Evolutionary conservation across 2,113 vertebrate genomes (phyloP).

Genomic region (Datnioides undecimradiatus): DNA sequence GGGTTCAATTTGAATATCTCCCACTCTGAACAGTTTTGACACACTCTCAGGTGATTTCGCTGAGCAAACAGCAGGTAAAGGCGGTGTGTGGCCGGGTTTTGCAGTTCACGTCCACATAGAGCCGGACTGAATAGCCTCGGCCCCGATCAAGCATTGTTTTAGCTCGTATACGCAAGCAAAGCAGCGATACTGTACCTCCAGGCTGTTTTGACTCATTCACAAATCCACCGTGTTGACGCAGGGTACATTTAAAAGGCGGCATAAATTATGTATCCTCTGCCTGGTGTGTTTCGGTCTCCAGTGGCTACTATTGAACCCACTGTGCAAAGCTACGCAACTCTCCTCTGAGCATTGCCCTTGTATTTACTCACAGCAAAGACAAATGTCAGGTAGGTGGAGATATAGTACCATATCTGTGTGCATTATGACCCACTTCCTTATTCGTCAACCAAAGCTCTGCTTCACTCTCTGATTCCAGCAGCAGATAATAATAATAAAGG

Average conservation of each 20-base stretch:
- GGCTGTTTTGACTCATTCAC: conserved; percentile 11
- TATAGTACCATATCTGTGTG: conserved; percentile 6
- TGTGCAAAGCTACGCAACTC: background rate
- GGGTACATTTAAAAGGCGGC: background rate
- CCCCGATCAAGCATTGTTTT: background rate
- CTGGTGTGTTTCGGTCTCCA: background rate
- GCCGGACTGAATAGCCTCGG: background rate
- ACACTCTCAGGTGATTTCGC: background rate
- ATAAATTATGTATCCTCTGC: background rate
- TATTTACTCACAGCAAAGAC: conserved; percentile 49
- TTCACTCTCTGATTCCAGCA: conserved; percentile 1
- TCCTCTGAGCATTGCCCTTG: background rate
- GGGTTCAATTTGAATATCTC: background rate
- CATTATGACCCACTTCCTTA: conserved; percentile 25
- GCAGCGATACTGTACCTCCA: conserved; percentile 40
- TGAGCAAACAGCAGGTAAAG: conserved; percentile 47
- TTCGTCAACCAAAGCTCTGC: conserved; percentile 22
- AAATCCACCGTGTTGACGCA: conserved; percentile 18
- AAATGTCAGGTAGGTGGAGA: conserved; percentile 67
- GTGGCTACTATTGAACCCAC: background rate
- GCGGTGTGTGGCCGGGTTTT: conserved; percentile 19
- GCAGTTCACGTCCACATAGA: conserved; percentile 54
- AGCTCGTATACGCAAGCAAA: background rate
- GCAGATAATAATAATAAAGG: background rate
- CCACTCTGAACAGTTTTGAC: background rate